These are phyloP conservation scores for Steatocranus sp. DNA, from an alignment of 2,797 vertebrate genomes.

Conservation along the genomic window DNA sequence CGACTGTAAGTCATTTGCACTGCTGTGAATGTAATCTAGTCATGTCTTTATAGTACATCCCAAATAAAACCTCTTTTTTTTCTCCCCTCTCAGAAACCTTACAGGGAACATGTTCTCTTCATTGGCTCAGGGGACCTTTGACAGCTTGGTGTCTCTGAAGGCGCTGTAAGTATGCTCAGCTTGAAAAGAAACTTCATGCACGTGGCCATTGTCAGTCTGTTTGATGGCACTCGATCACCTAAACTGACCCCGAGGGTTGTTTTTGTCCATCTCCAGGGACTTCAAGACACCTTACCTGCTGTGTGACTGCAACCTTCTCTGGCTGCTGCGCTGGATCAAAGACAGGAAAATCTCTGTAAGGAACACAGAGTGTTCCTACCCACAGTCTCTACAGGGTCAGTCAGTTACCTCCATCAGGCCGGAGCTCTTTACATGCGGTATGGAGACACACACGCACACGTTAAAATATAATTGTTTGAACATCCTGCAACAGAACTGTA, in stretches of 20 bases:
- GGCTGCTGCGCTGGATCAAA: conserved; percentile 91
- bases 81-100: conserved; percentile 81
- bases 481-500: background rate
- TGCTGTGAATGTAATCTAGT: background rate
- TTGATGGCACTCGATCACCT: background rate
- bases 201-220: background rate
- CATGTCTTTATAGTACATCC: background rate
- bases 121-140: conserved; percentile 88
- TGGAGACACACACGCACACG: conserved; percentile 9
- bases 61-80: accelerated
- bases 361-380: conserved; percentile 91
- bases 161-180: conserved; percentile 84
- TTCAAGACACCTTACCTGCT: conserved; percentile 93
- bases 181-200: background rate
- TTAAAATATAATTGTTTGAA: background rate
- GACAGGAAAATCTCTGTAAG: conserved; percentile 84
- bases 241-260: background rate
- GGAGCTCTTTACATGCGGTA: conserved; percentile 92
- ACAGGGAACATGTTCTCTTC: conserved; percentile 96
- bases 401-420: conserved; percentile 78
- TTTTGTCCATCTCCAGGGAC: conserved; percentile 73
- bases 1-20: conserved; percentile 84
- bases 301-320: conserved; percentile 93
- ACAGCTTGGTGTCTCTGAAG: conserved; percentile 88
- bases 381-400: conserved; percentile 88